A percentile compares a stretch with the other conserved stretches of the same genome.
These are phyloP conservation scores for Drosophila mauritiana DNA, from an alignment of 1,140 invertebrate genomes.

Conservation along the genomic window DNA sequence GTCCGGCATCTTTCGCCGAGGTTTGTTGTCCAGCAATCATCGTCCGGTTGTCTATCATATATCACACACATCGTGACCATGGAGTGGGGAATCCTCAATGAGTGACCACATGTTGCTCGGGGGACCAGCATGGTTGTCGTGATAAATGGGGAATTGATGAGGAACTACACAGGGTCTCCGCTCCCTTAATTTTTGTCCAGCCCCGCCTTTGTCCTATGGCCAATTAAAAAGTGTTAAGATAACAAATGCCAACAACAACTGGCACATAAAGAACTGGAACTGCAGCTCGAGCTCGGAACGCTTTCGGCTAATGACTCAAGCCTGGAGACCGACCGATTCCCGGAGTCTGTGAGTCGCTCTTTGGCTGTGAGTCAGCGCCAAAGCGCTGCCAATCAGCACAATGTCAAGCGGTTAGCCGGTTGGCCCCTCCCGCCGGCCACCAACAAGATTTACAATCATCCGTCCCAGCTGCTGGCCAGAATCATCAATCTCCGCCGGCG, in stretches of 20 bases:
- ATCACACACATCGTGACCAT: constrained; percentile 18
- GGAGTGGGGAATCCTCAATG: constrained; percentile 19
- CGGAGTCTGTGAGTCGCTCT: constrained; percentile 16
- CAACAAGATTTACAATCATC: constrained; percentile 69
- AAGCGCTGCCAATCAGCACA: constrained; percentile 62
- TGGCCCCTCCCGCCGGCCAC: not conserved
- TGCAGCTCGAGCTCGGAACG: constrained; percentile 21
- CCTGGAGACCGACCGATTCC: not conserved
- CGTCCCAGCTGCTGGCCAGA: constrained; percentile 59
- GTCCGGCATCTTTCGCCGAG: constrained; percentile 1
- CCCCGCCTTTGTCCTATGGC: constrained; percentile 19
- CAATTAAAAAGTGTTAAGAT: constrained; percentile 76
- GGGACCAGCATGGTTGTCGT: constrained; percentile 33
- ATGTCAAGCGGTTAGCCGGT: constrained; percentile 54
- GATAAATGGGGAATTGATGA: constrained; percentile 42
- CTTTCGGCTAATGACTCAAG: constrained; percentile 69
- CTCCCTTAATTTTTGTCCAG: constrained; percentile 25
- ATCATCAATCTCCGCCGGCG: constrained; percentile 65
- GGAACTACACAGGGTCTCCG: constrained; percentile 6
- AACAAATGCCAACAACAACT: constrained; percentile 38
- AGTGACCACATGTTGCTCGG: constrained; percentile 35
- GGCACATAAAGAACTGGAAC: constrained; percentile 19
- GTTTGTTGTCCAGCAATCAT: constrained; percentile 26
- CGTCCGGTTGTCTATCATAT: constrained; percentile 47
- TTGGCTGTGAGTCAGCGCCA: constrained; percentile 48